Evolutionary conservation across 2,113 vertebrate species (phyloP).

Genomic region (Puffinus mauretanicus): DNA sequence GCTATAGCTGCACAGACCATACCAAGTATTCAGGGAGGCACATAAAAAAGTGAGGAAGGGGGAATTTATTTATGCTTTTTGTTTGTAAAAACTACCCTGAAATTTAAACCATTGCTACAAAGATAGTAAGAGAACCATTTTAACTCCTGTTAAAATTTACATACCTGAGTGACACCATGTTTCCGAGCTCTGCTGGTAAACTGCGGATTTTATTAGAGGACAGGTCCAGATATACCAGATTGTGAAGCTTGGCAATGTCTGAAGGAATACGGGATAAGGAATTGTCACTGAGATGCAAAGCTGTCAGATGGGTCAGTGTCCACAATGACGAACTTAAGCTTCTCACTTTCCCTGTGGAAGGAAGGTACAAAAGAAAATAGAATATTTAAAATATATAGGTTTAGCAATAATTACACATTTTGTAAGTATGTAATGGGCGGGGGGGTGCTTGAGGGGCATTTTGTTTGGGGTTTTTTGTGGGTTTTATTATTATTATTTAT

Average conservation of each 20-base stretch:
- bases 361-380: not conserved
- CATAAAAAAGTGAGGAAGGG: not conserved
- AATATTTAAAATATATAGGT: not conserved
- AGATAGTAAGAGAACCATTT: not conserved
- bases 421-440: rapidly evolving
- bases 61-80: not conserved
- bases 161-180: slow-evolving; percentile 99
- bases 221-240: slow-evolving; percentile 97
- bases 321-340: slow-evolving; percentile 94
- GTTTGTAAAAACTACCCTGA: not conserved
- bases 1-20: not conserved
- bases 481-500: not conserved
- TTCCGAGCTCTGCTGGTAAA: slow-evolving; percentile 98
- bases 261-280: slow-evolving; percentile 96
- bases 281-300: slow-evolving; percentile 98
- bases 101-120: not conserved
- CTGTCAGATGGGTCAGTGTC: slow-evolving; percentile 97
- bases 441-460: not conserved
- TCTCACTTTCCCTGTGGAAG: slow-evolving; percentile 87
- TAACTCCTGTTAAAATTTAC: not conserved
- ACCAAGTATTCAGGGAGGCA: not conserved
- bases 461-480: not conserved
- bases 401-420: not conserved
- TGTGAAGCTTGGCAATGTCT: slow-evolving; percentile 99
- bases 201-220: slow-evolving; percentile 98